Conservation (phyloP, 2,888 invertebrate genomes). For the Nowickia ferox region DNA sequence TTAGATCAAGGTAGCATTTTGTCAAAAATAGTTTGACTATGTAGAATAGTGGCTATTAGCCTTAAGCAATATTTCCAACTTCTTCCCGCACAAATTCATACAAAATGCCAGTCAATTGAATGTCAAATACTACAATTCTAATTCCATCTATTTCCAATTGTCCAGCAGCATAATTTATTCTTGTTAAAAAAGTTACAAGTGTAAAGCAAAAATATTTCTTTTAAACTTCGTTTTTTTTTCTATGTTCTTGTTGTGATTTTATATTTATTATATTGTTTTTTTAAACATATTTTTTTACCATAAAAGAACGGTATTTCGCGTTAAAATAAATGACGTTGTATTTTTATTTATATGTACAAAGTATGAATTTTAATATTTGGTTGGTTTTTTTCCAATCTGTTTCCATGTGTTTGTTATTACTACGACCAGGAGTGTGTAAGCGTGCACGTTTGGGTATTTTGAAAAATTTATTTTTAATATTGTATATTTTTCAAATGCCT, state of each 20-base stretch:
- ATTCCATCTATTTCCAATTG: no score
- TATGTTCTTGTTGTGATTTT: conserved; percentile 47
- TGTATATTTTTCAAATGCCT: conserved; percentile 31
- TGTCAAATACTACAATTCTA: no score
- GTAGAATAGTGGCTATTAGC: no score
- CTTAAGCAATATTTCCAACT: no score
- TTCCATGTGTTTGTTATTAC: conserved; percentile 28
- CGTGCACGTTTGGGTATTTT: conserved; percentile 63
- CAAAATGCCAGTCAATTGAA: no score
- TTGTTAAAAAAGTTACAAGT: background rate
- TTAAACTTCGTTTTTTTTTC: conserved; percentile 31
- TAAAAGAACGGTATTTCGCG: conserved; percentile 71
- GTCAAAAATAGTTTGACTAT: background rate
- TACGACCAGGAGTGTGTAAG: background rate
- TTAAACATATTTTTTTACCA: conserved; percentile 42
- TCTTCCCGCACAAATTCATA: no score
- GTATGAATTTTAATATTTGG: conserved; percentile 69
- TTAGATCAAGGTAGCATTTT: no score
- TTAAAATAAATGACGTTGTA: conserved; percentile 67
- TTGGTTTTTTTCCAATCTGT: conserved; percentile 1
- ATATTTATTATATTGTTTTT: conserved; percentile 8
- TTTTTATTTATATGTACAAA: conserved; percentile 57
- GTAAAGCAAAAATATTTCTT: conserved; percentile 19
- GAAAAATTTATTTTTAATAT: conserved; percentile 42
- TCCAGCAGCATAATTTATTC: no score